phyloP scores from a whole-genome alignment of 2,888 invertebrate genomes.

The Zonitis immaculata region DNA sequence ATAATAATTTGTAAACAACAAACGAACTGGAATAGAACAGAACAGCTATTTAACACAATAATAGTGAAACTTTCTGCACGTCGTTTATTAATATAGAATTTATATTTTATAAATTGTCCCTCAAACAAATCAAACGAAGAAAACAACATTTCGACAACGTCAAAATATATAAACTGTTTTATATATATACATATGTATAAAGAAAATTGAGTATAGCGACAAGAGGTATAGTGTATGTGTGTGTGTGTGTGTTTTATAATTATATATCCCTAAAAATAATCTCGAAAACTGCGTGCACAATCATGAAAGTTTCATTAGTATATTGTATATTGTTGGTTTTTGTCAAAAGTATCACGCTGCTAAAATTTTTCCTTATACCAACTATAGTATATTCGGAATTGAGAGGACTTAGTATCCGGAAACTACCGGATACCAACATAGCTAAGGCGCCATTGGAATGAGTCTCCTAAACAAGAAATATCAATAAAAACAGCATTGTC shows the following conservation, averaged over 20 bases:
- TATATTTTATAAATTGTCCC: conserved; percentile 51
- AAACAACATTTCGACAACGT: conserved; percentile 45
- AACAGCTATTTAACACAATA: conserved; percentile 36
- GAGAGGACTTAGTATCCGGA: no score
- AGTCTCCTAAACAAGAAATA: no score
- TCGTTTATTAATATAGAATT: no score
- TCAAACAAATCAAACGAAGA: conserved; percentile 53
- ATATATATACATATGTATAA: conserved; percentile 17
- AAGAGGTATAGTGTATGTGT: conserved; percentile 32
- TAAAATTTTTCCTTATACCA: no score
- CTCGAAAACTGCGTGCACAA: conserved; percentile 27
- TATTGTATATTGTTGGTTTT: no score
- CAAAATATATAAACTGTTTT: conserved; percentile 26
- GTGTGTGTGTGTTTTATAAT: not conserved
- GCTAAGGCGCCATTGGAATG: no score
- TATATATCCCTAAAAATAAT: conserved; percentile 35
- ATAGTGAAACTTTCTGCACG: conserved; percentile 46
- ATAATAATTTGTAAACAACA: conserved; percentile 46
- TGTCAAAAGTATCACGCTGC: no score
- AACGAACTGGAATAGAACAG: conserved; percentile 43
- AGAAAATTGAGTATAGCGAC: conserved; percentile 43
- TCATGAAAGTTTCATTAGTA: conserved; percentile 33
- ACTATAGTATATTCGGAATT: no score
- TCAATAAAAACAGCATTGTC: no score
- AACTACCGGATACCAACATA: no score